A percentile compares a stretch with the other conserved stretches of the same genome.
These are phyloP conservation scores for Lophotis ruficrista DNA, from an alignment of 2,113 vertebrate genomes.

Conservation along the genomic window DNA sequence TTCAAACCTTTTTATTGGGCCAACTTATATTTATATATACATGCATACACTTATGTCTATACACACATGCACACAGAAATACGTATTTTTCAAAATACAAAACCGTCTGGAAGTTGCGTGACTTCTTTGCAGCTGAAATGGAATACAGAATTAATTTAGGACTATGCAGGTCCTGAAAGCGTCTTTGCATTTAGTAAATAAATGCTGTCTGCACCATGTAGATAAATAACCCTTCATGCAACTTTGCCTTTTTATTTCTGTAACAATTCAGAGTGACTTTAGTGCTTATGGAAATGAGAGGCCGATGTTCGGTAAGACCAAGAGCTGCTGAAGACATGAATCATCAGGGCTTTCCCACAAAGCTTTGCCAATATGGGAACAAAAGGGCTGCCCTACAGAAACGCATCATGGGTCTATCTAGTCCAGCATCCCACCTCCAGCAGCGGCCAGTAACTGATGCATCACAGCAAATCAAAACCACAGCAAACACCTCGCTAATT, in stretches of 20 bases:
- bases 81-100: background rate
- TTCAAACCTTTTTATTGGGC: slow-evolving; percentile 48
- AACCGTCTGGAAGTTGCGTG: background rate
- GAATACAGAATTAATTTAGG: background rate
- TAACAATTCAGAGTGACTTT: slow-evolving; percentile 3
- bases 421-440: background rate
- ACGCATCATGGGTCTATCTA: background rate
- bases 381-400: slow-evolving; percentile 54
- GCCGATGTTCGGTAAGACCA: background rate
- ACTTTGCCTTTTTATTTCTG: background rate
- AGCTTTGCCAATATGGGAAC: slow-evolving; percentile 16
- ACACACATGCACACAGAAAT: background rate
- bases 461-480: slow-evolving; percentile 60
- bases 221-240: background rate
- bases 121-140: slow-evolving; percentile 21
- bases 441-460: background rate
- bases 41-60: background rate
- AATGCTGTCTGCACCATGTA: background rate
- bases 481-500: slow-evolving; percentile 58
- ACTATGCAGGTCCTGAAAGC: background rate
- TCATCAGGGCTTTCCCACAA: slow-evolving; percentile 34
- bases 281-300: slow-evolving; percentile 30
- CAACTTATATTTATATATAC: background rate
- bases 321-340: slow-evolving; percentile 11
- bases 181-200: background rate